Conservation (phyloP, 2,113 vertebrate species). For the Rhizomys pruinosus region DNA sequence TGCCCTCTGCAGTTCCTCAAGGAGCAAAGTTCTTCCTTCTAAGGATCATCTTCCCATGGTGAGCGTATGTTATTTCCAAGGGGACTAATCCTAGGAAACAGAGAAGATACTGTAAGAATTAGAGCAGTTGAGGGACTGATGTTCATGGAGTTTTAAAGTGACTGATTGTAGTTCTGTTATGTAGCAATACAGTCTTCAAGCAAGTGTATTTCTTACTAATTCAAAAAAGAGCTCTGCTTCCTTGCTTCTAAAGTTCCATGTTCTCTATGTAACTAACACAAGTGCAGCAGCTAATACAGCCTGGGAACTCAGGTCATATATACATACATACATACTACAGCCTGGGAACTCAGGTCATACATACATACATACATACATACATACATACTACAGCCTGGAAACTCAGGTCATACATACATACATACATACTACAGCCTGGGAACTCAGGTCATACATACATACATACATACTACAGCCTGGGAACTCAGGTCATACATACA, state of each 20-base stretch:
- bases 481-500: no score
- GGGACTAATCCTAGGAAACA: neutral
- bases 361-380: no score
- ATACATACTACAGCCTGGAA: no score
- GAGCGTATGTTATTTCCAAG: neutral
- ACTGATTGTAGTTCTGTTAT: neutral
- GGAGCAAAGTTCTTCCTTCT: neutral
- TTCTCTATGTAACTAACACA: neutral
- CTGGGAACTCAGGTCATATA: conserved; percentile 29
- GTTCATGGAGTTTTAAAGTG: neutral
- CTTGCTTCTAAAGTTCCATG: conserved; percentile 2
- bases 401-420: no score
- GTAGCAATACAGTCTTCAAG: neutral
- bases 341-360: no score
- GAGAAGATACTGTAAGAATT: neutral
- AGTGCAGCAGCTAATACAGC: neutral
- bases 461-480: no score
- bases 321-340: no score
- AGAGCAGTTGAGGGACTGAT: neutral
- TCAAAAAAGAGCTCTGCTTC: neutral
- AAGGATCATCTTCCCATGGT: neutral
- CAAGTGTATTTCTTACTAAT: neutral
- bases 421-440: no score
- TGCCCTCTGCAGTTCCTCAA: neutral
- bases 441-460: no score